A percentile compares a stretch with the other conserved stretches of the same genome.
Conservation (phyloP, 2,113 vertebrate species). For the Chamaetylas fuelleborni region DNA sequence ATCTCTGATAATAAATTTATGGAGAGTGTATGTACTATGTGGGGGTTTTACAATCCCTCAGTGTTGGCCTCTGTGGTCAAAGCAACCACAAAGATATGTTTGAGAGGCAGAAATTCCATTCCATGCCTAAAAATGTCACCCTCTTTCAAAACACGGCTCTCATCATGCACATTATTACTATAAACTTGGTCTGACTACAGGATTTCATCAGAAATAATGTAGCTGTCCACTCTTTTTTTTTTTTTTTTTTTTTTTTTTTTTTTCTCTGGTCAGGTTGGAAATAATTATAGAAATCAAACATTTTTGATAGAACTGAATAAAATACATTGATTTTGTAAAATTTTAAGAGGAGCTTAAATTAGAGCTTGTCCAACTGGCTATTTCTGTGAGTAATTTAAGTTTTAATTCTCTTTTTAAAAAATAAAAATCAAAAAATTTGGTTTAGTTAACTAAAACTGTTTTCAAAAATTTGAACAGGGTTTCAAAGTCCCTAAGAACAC, state of each 20-base stretch:
- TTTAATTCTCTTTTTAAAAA: not conserved
- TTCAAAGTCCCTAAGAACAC: not conserved
- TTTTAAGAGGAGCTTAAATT: not conserved
- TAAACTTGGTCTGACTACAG: not conserved
- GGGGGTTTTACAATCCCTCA: not conserved
- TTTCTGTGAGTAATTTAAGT: not conserved
- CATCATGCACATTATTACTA: not conserved
- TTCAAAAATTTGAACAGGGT: not conserved
- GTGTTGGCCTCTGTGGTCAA: not conserved
- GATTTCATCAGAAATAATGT: not conserved
- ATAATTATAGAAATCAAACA: not conserved
- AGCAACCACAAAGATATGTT: not conserved
- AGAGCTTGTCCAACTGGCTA: not conserved
- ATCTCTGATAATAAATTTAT: not conserved
- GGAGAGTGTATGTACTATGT: not conserved
- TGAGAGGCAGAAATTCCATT: not conserved
- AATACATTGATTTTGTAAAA: not conserved
- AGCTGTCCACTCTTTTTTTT: not conserved
- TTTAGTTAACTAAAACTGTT: not conserved
- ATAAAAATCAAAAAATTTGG: not conserved
- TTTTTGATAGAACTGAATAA: not conserved
- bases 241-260: too few species aligned
- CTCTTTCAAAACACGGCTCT: not conserved
- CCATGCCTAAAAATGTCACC: not conserved
- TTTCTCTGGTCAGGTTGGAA: not conserved